These are phyloP conservation scores for Natator depressus DNA, from an alignment of 2,113 vertebrate genomes.

Conservation along the genomic window DNA sequence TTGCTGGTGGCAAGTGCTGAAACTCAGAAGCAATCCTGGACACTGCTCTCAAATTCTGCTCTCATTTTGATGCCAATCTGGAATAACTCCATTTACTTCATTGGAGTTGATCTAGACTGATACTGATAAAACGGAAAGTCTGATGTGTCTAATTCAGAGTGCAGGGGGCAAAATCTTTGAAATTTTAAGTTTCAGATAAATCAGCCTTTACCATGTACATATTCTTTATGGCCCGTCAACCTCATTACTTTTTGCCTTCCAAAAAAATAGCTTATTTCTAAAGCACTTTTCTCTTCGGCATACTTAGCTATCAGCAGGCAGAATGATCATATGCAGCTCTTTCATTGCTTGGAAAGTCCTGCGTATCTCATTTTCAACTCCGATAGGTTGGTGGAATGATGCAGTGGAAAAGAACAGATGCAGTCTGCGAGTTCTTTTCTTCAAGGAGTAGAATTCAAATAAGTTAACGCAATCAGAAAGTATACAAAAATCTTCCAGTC, in stretches of 20 bases:
- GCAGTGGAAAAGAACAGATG: not conserved
- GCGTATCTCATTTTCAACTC: not conserved
- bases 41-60: not conserved
- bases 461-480: constrained; percentile 28
- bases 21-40: constrained; percentile 16
- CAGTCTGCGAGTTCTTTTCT: not conserved
- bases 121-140: not conserved
- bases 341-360: not conserved
- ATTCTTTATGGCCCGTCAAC: not conserved
- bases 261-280: not conserved
- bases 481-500: constrained; percentile 7
- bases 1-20: not conserved
- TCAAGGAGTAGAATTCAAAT: not conserved
- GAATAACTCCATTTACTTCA: not conserved
- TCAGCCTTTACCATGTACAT: not conserved
- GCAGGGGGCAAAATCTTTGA: not conserved
- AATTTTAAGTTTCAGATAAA: not conserved
- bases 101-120: not conserved
- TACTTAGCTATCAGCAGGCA: not conserved
- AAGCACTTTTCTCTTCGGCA: not conserved
- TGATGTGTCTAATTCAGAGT: not conserved
- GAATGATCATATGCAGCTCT: not conserved
- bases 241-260: not conserved
- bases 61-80: not conserved
- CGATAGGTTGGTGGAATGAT: not conserved